Evolutionary conservation across 1,140 invertebrate genomes (phyloP).

Genomic region (Sarcophaga bullata): DNA sequence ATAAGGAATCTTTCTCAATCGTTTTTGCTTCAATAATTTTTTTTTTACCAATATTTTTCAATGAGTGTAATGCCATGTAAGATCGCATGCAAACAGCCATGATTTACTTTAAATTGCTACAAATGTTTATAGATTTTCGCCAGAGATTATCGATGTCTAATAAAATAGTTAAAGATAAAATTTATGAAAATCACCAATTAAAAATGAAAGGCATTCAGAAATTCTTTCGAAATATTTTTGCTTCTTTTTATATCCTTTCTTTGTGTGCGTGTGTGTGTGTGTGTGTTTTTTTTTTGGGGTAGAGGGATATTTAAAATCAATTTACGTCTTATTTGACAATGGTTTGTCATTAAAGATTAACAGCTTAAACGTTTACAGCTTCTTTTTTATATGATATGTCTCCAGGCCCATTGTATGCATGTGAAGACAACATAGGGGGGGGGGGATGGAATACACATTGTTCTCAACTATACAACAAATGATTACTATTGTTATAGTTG

Average conservation of each 20-base stretch:
- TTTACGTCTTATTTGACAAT: conserved; percentile 40
- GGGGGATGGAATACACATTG: background rate
- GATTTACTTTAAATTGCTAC: conserved; percentile 33
- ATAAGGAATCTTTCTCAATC: no score
- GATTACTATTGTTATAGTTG: conserved; percentile 2
- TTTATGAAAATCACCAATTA: background rate
- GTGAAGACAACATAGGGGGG: background rate
- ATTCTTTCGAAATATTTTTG: background rate
- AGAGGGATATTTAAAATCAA: conserved; percentile 29
- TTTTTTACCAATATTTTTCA: background rate
- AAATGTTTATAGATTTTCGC: background rate
- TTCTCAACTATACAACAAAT: background rate
- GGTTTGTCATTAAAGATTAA: conserved; percentile 40
- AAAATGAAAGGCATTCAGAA: background rate
- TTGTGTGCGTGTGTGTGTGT: no score
- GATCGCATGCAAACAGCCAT: background rate
- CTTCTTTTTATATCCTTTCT: background rate
- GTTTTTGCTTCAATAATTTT: no score
- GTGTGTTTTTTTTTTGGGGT: no score
- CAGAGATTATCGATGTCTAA: background rate
- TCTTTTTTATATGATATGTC: conserved; percentile 25
- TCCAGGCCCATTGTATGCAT: background rate
- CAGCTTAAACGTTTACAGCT: conserved; percentile 38
- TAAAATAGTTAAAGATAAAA: background rate
- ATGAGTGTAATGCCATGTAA: background rate